phyloP scores from a whole-genome alignment of 1,140 invertebrate species.

The Ladona fulva region DNA sequence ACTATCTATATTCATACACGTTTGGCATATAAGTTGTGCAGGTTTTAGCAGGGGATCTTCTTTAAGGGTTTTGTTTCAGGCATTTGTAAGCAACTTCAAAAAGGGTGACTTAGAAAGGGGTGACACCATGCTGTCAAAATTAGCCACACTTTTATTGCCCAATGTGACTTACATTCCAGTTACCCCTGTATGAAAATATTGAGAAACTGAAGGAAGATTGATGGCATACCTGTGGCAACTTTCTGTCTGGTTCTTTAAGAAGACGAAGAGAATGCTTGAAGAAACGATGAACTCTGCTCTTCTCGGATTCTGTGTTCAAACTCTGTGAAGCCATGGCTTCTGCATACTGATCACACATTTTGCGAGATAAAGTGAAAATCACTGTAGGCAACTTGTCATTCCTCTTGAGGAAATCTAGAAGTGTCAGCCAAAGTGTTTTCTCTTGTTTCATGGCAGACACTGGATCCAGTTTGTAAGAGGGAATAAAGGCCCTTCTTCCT shows the following conservation, averaged over 20 bases:
- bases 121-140: too few relatives aligned
- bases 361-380: conserved; percentile 87
- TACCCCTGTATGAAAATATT: too few relatives aligned
- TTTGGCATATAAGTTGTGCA: too few relatives aligned
- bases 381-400: conserved; percentile 85
- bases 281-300: conserved; percentile 71
- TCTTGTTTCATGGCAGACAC: conserved; percentile 46
- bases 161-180: too few relatives aligned
- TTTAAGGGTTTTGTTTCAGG: too few relatives aligned
- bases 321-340: conserved; percentile 59
- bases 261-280: conserved; percentile 72
- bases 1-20: too few relatives aligned
- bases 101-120: too few relatives aligned
- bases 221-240: conserved; percentile 71
- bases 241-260: conserved; percentile 75
- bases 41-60: too few relatives aligned
- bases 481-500: not conserved
- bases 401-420: conserved; percentile 68
- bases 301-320: conserved; percentile 75
- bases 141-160: too few relatives aligned
- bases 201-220: too few relatives aligned
- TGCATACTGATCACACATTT: conserved; percentile 75
- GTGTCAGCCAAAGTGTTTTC: conserved; percentile 74
- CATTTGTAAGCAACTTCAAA: too few relatives aligned
- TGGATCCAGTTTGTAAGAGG: not conserved